phyloP scores from a whole-genome alignment of 2,888 invertebrate species.

The Troides aeacus region DNA sequence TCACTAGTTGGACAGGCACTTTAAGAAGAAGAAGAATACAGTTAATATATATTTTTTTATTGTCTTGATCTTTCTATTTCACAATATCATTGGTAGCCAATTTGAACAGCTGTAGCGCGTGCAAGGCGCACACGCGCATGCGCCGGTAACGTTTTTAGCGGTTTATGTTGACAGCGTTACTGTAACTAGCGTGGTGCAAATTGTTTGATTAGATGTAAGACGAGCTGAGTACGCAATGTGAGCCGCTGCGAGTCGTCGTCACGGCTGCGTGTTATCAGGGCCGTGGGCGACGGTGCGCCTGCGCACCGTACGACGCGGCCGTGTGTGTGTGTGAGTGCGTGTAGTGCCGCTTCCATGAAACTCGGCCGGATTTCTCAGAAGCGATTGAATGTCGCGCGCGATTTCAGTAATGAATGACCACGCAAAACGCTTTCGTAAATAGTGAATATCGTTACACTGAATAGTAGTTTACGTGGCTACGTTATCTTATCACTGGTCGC shows the following conservation, averaged over 20 bases:
- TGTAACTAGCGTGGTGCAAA: slow-evolving; percentile 53
- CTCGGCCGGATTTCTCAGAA: slow-evolving; percentile 75
- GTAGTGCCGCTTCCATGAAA: slow-evolving; percentile 78
- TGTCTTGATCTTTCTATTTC: background rate
- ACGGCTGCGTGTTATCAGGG: slow-evolving; percentile 70
- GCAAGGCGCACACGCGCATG: slow-evolving; percentile 28
- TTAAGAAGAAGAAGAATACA: too few relatives aligned
- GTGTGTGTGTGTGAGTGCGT: slow-evolving; percentile 53
- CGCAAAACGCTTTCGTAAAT: slow-evolving; percentile 45
- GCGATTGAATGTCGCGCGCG: slow-evolving; percentile 68
- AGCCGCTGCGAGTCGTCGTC: slow-evolving; percentile 72
- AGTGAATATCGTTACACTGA: slow-evolving; percentile 32
- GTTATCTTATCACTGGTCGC: slow-evolving; percentile 30
- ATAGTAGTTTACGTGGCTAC: slow-evolving; percentile 25
- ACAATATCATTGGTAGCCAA: background rate
- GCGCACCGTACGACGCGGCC: slow-evolving; percentile 40
- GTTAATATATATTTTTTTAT: too few relatives aligned
- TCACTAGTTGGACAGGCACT: too few relatives aligned
- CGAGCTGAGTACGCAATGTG: slow-evolving; percentile 67
- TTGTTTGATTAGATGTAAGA: slow-evolving; percentile 70
- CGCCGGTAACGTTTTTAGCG: slow-evolving; percentile 38
- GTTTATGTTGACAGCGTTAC: slow-evolving; percentile 43
- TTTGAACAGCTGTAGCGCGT: background rate
- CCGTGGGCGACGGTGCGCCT: slow-evolving; percentile 61
- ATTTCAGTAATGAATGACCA: slow-evolving; percentile 73